Evolutionary conservation across 2,113 vertebrate genomes (phyloP).

Genomic region (Perca fluviatilis): DNA sequence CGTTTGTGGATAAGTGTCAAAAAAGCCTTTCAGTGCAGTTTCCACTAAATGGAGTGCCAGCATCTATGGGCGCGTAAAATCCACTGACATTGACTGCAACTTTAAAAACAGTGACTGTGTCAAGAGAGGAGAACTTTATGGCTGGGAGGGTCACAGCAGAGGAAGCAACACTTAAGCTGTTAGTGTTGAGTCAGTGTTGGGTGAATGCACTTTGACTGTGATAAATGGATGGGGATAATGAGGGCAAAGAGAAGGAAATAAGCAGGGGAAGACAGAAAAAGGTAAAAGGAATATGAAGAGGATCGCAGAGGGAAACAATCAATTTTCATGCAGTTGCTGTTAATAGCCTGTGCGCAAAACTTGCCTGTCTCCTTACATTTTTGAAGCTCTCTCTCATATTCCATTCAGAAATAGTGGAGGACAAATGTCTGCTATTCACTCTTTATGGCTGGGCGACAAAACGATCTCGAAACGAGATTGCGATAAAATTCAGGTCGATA

Average conservation of each 20-base stretch:
- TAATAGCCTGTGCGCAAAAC: constrained; percentile 4
- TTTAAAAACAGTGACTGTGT: constrained; percentile 49
- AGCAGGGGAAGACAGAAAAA: constrained; percentile 17
- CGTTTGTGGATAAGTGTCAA: constrained; percentile 50
- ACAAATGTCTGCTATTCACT: constrained; percentile 33
- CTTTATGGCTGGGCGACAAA: neutral
- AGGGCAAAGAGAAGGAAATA: constrained; percentile 34
- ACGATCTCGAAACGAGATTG: too few species aligned
- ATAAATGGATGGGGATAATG: constrained; percentile 52
- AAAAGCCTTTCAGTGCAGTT: constrained; percentile 51
- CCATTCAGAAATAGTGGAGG: constrained; percentile 36
- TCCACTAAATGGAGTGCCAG: constrained; percentile 38
- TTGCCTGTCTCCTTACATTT: constrained; percentile 36
- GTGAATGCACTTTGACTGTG: constrained; percentile 31
- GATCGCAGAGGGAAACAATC: constrained; percentile 20
- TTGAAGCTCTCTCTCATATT: constrained; percentile 12
- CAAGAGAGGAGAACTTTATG: constrained; percentile 35
- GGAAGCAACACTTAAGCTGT: constrained; percentile 42
- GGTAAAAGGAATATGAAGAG: constrained; percentile 33
- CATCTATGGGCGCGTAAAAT: constrained; percentile 26
- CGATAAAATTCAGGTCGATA: too few species aligned
- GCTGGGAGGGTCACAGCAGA: constrained; percentile 26
- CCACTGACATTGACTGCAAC: constrained; percentile 48
- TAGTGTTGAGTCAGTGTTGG: constrained; percentile 49
- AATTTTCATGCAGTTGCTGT: constrained; percentile 24